Conservation (phyloP, 2,113 vertebrate genomes). For the Megaleporinus macrocephalus region DNA sequence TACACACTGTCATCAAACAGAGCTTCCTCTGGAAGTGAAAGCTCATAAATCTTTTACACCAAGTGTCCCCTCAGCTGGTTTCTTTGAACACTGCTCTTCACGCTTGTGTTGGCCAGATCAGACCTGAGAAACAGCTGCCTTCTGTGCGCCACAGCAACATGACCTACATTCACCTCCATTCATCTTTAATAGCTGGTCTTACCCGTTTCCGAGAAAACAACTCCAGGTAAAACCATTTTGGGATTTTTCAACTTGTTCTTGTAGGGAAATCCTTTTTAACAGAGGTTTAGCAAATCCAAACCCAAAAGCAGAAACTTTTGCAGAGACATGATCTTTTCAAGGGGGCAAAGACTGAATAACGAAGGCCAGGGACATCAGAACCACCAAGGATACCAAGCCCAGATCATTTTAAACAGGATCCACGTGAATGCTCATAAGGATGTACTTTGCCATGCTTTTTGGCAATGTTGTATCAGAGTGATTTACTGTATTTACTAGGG, state of each 20-base stretch:
- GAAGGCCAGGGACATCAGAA: neutral
- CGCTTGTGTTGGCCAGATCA: conserved; percentile 34
- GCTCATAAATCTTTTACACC: conserved; percentile 58
- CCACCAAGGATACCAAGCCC: neutral
- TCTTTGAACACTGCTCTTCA: conserved; percentile 27
- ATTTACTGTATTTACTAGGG: neutral
- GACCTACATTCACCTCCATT: conserved; percentile 24
- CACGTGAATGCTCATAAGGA: neutral
- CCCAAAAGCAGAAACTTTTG: neutral
- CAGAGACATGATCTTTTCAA: neutral
- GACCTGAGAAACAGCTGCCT: conserved; percentile 32
- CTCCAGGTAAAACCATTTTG: neutral
- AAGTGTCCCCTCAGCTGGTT: conserved; percentile 21
- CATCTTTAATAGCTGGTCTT: neutral
- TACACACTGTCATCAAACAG: conserved; percentile 10
- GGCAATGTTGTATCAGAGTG: too few species aligned
- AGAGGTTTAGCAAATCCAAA: neutral
- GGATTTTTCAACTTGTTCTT: neutral
- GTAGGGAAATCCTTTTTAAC: neutral
- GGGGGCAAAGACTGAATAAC: neutral
- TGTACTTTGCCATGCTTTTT: neutral
- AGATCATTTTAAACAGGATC: neutral
- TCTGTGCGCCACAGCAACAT: conserved; percentile 15
- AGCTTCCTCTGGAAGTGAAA: conserved; percentile 13
- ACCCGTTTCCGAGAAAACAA: neutral